Base-by-base conservation (phyloP, 2,113 vertebrate species). In the Pycnonotus jocosus region DNA sequence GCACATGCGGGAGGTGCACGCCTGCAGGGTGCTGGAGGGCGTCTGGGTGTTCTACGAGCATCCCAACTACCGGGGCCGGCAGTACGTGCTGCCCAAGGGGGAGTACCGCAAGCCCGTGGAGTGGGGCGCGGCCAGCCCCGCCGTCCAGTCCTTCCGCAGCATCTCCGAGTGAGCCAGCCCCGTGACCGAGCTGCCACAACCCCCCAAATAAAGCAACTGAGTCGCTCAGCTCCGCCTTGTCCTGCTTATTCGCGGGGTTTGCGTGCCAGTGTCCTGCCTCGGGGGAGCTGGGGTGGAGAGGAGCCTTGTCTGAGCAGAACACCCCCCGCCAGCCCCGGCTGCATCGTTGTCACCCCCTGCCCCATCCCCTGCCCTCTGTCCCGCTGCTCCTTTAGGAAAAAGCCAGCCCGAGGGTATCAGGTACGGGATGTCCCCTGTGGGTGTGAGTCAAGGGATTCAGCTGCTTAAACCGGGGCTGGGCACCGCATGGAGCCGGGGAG, bases 11-110 rank as follows among this genome's bases (percentile, higher is more conserved):
- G 99, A 99, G 96, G 97, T 99, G 86, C 97, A 99, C 9, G 99
- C 99, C 95, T 99, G 98, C 92, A 98, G 99, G 96, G 98, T 99
- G 81, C 95, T 98, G 73, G 99, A 99, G 3, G 99, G 99, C 3
- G 98, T 97, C 96, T 99, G 99, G 99, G 97, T 99, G 82, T 99
- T 99, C 98, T 99, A 99, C 1, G 99, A 99, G 96, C 98, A 99
- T 4, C 98, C 99, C 92, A 99, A 99, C 97, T 99, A 98, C 97
- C 98, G 97, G 1, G 99, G 99, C 38, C 97, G 98, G 81, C 99
- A 99, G 97, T 99, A 99, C 96, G 97, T 99, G 95, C 98, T 99
- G 97, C 98, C 99, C 96, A 99, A 99, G 95, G 99, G 98, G 14
- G 99, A 99, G 25, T 99, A 99, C 97, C 98, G 97, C 88, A 99